These are phyloP conservation scores for Lithophane semibrunnea DNA, from an alignment of 2,888 invertebrate genomes.

Conservation along the genomic window DNA sequence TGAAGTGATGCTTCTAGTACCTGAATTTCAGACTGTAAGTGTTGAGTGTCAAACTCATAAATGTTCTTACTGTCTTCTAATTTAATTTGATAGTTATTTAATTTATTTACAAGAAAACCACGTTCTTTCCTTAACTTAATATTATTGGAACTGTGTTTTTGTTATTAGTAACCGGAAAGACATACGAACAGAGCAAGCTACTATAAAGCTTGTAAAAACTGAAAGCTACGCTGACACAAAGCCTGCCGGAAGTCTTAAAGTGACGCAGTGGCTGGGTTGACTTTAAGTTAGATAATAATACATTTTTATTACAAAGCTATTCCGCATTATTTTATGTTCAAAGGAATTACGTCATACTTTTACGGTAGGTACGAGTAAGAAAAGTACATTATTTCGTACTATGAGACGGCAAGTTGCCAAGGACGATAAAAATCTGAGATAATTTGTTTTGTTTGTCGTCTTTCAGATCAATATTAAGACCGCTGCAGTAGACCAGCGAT, in stretches of 20 bases:
- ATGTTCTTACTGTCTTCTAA: no score
- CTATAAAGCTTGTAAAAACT: no score
- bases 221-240: background rate
- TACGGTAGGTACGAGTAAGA: background rate
- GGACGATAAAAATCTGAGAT: constrained; percentile 14
- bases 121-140: no score
- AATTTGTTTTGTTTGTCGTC: constrained; percentile 34
- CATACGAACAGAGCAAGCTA: no score
- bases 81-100: no score
- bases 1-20: no score
- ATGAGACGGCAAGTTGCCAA: constrained; percentile 48
- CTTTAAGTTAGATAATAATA: background rate
- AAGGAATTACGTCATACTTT: constrained; percentile 3
- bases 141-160: no score
- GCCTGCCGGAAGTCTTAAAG: background rate
- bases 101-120: no score
- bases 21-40: no score
- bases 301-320: background rate
- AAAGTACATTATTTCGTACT: background rate
- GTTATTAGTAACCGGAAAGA: no score
- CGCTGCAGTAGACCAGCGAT: background rate
- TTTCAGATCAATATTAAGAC: constrained; percentile 23
- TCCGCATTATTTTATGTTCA: background rate
- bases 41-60: no score
- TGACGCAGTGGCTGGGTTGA: background rate